Evolutionary conservation across 2,888 invertebrate species (phyloP).

Genomic region (Stenoptilia bipunctidactyla): DNA sequence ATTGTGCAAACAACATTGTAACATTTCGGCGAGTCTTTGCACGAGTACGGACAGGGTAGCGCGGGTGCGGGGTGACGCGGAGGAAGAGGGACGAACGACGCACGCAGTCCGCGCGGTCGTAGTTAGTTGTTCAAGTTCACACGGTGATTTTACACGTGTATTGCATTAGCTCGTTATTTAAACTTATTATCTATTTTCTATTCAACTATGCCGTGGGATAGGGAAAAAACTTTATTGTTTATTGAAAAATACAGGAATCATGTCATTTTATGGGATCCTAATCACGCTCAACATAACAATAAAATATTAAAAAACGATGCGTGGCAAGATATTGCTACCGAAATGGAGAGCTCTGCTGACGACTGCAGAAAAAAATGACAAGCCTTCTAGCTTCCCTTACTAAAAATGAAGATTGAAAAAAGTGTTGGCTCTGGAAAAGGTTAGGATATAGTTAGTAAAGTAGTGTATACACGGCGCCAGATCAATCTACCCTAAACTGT

Average conservation of each 20-base stretch:
- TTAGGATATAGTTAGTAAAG: no score
- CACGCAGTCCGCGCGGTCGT: slow-evolving; percentile 9
- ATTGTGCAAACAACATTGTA: slow-evolving; percentile 8
- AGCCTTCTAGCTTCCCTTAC: slow-evolving; percentile 8
- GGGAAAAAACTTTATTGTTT: slow-evolving; percentile 6
- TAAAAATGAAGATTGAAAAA: slow-evolving; percentile 8
- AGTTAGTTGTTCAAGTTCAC: slow-evolving; percentile 10
- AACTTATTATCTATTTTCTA: slow-evolving; percentile 8
- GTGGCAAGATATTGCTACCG: slow-evolving; percentile 8
- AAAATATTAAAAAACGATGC: slow-evolving; percentile 10
- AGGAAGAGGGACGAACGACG: slow-evolving; percentile 10
- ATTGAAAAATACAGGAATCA: slow-evolving; percentile 9
- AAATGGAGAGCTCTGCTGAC: slow-evolving; percentile 8
- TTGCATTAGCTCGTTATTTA: slow-evolving; percentile 8
- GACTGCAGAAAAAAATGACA: slow-evolving; percentile 10
- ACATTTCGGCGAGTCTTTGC: slow-evolving; percentile 11
- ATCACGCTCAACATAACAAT: slow-evolving; percentile 9
- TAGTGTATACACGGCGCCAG: no score
- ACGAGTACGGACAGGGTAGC: slow-evolving; percentile 11
- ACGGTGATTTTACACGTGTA: slow-evolving; percentile 10
- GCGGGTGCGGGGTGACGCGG: slow-evolving; percentile 12
- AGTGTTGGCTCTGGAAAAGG: slow-evolving; percentile 8
- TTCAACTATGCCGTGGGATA: slow-evolving; percentile 9
- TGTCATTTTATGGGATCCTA: slow-evolving; percentile 8
- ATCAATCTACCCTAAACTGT: no score